phyloP scores from a whole-genome alignment of 2,113 vertebrate species.

The Ammospiza nelsoni region DNA sequence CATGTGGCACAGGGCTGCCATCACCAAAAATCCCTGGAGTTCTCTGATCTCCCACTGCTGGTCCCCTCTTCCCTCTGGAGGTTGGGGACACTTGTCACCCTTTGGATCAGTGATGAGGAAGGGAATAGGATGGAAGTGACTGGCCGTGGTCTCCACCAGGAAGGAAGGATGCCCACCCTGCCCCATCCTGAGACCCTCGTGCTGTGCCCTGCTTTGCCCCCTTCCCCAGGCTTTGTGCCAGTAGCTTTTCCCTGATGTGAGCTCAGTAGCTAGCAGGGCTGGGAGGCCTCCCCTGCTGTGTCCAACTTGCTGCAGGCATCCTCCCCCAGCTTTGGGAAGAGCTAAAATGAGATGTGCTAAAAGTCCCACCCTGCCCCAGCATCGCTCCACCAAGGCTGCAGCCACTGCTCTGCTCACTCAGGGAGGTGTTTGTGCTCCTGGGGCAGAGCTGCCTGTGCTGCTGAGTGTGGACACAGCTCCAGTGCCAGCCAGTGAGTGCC shows the following conservation, averaged over 20 bases:
- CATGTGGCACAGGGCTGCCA: accelerated
- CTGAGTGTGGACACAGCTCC: not conserved
- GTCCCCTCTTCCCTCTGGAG: not conserved
- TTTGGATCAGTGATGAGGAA: not conserved
- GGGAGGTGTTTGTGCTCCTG: not conserved
- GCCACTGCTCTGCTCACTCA: accelerated
- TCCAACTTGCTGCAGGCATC: not conserved
- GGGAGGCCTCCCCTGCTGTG: not conserved
- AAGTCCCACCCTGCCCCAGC: not conserved
- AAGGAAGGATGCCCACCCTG: not conserved
- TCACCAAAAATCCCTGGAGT: not conserved
- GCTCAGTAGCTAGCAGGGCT: not conserved
- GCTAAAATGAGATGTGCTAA: not conserved
- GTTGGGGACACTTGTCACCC: accelerated
- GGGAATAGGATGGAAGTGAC: not conserved
- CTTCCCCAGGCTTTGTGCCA: not conserved
- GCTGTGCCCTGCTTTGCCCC: not conserved
- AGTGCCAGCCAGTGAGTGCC: accelerated
- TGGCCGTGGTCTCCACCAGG: not conserved
- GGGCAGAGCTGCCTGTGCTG: not conserved
- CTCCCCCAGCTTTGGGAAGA: not conserved
- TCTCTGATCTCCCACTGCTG: not conserved
- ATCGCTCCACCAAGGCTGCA: accelerated
- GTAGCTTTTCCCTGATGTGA: not conserved
- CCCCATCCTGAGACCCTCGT: accelerated